Conservation (phyloP, 2,888 invertebrate genomes). For the Diloba caeruleocephala region DNA sequence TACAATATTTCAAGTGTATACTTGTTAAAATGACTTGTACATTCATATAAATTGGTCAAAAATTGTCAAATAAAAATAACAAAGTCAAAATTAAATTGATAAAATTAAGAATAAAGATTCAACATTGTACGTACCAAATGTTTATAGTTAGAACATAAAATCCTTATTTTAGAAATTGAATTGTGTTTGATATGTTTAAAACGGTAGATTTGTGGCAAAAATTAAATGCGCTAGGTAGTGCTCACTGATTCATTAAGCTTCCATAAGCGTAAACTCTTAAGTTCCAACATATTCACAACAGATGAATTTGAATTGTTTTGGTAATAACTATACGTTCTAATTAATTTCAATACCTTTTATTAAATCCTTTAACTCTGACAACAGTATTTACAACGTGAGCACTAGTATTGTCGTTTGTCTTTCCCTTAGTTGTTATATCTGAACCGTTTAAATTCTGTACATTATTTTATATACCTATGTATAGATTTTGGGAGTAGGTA, state of each 20-base stretch:
- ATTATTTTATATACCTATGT: slow-evolving; percentile 48
- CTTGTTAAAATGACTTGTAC: slow-evolving; percentile 29
- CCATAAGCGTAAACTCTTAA: slow-evolving; percentile 42
- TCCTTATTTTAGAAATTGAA: slow-evolving; percentile 33
- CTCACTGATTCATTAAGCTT: slow-evolving; percentile 44
- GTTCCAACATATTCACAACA: slow-evolving; percentile 34
- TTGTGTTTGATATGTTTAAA: slow-evolving; percentile 48
- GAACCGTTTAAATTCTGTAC: slow-evolving; percentile 61
- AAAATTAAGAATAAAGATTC: slow-evolving; percentile 5
- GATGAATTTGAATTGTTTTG: slow-evolving; percentile 22
- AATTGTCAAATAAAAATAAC: slow-evolving; percentile 33
- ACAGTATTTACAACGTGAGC: slow-evolving; percentile 81
- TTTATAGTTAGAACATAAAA: slow-evolving; percentile 23
- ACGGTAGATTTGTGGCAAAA: slow-evolving; percentile 14
- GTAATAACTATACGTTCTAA: slow-evolving; percentile 42
- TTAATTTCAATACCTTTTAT: slow-evolving; percentile 67
- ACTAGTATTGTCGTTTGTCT: slow-evolving; percentile 84
- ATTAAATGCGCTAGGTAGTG: slow-evolving; percentile 38
- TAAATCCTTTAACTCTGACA: slow-evolving; percentile 66
- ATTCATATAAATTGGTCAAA: slow-evolving; percentile 22
- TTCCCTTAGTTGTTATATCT: slow-evolving; percentile 64
- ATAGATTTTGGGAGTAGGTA: slow-evolving; percentile 44
- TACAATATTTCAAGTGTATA: slow-evolving; percentile 12
- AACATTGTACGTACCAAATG: slow-evolving; percentile 3
- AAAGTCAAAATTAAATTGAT: slow-evolving; percentile 9